Conservation (phyloP, 2,888 invertebrate genomes). For the Drosophila meridionalis region DNA sequence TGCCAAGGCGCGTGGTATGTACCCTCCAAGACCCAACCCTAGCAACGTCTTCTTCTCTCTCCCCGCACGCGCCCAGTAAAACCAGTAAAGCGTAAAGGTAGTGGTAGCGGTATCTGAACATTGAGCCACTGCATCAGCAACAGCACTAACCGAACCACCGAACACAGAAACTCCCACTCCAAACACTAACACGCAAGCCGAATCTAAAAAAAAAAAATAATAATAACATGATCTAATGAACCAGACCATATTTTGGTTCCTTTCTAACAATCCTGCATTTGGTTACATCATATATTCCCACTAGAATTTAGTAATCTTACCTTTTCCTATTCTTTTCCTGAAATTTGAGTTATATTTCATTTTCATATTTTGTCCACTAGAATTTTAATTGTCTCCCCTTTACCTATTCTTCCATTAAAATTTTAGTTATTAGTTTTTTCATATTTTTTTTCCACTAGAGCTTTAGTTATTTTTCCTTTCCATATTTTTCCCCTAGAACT, state of each 20-base stretch:
- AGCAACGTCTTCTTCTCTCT: background rate
- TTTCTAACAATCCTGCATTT: background rate
- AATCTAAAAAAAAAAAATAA: background rate
- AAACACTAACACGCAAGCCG: background rate
- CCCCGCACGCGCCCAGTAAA: slow-evolving; percentile 29
- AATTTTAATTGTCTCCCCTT: too few relatives aligned
- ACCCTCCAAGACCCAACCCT: slow-evolving; percentile 3
- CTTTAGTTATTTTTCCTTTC: too few relatives aligned
- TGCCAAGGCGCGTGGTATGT: slow-evolving; percentile 90
- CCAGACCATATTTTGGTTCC: background rate
- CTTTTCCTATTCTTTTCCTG: background rate
- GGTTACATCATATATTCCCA: background rate
- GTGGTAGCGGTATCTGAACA: slow-evolving; percentile 47
- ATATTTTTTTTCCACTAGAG: too few relatives aligned
- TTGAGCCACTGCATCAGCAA: slow-evolving; percentile 15
- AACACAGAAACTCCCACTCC: background rate
- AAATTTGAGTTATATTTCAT: too few relatives aligned
- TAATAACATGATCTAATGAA: background rate
- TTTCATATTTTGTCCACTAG: too few relatives aligned
- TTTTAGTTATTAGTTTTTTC: too few relatives aligned
- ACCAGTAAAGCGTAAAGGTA: slow-evolving; percentile 48
- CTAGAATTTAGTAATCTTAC: too few relatives aligned
- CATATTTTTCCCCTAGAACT: too few relatives aligned
- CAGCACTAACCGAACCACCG: slow-evolving; percentile 17
- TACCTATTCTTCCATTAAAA: too few relatives aligned